Evolutionary conservation across 2,113 vertebrate species (phyloP), one percentile per base, ranked within the genome.

Genomic region (Carassius auratus): DNA sequence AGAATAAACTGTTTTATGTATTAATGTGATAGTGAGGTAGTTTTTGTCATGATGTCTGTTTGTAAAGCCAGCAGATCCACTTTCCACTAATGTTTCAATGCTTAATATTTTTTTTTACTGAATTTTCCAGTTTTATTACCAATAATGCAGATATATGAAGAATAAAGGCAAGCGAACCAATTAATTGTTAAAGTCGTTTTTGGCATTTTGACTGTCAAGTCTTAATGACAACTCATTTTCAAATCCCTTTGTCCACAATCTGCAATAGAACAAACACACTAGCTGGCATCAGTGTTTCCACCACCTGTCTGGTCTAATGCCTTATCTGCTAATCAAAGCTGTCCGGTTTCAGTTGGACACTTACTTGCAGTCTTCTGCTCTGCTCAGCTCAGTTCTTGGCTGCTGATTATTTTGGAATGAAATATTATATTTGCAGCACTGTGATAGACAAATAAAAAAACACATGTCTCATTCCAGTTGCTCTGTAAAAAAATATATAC

Each of bases 321-420:
- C 57, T 42, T 79, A 38, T 79, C 76, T 66, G 78, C 38, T 81
- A 61, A 81, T 81, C 38, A 81, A 50, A 81, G 61, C 61, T 42
- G 36, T 62, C 21, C 26, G 8, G 13, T n/a, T 45, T 62, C 48
- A 55, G 74, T 10, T 30, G 48, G 73, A 50, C 12, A 6, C 73
- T 50, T 48, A 13, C 73, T 50, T 75, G 42, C 73, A 75, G 23
- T 19, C 74, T 76, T 76, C 50, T 33, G 73, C 38, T 75, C n/a
- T 50, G 74, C 45, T 80, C 33, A 19, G n/a, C 36, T 77, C 30
- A 7, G 52, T 52, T 36, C 76, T 57, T 78, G 76, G 77, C 77
- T 64, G 57, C 59, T 64, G 36, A 45, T 80, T 9, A 1, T 80
- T 59, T 64, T 45, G 59, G 59, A 79, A 45, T 15, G 1, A 45